A percentile compares a stretch with the other conserved stretches of the same genome.
These are phyloP conservation scores for Pheosia tremula DNA, from an alignment of 2,888 invertebrate genomes.

Conservation along the genomic window DNA sequence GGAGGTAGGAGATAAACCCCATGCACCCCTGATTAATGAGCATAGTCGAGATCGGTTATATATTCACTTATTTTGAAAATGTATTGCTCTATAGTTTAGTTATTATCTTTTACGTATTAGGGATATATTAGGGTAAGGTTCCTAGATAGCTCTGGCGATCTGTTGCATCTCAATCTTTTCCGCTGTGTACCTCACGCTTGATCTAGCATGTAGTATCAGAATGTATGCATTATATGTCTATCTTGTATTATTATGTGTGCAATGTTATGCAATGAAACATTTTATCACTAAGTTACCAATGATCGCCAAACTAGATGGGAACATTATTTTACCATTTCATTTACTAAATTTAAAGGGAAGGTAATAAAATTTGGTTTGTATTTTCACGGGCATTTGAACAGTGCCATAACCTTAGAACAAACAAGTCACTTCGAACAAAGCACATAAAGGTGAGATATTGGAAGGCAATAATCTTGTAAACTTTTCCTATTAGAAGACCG, in stretches of 20 bases:
- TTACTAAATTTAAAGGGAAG: background rate
- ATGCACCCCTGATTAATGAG: slow-evolving; percentile 6
- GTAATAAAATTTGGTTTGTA: background rate
- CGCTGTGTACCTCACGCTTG: too few species aligned
- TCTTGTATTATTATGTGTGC: too few species aligned
- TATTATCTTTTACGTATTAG: background rate
- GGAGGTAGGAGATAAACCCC: background rate
- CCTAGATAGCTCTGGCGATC: too few species aligned
- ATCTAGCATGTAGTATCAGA: too few species aligned
- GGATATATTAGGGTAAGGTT: background rate
- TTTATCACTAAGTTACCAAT: too few species aligned
- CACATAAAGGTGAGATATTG: slow-evolving; percentile 14
- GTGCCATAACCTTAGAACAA: background rate
- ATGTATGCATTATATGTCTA: too few species aligned
- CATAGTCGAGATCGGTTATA: slow-evolving; percentile 6
- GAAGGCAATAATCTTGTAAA: slow-evolving; percentile 21
- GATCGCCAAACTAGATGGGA: too few species aligned
- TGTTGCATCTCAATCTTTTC: too few species aligned
- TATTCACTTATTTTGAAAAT: slow-evolving; percentile 6
- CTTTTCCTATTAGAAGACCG: slow-evolving; percentile 21
- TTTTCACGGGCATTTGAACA: slow-evolving; percentile 1
- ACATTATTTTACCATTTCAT: background rate
- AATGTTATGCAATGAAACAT: too few species aligned
- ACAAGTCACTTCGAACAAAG: slow-evolving; percentile 9
- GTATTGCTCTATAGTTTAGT: background rate